Evolutionary conservation across 2,113 vertebrate genomes (phyloP).

Genomic region (Gobius niger): DNA sequence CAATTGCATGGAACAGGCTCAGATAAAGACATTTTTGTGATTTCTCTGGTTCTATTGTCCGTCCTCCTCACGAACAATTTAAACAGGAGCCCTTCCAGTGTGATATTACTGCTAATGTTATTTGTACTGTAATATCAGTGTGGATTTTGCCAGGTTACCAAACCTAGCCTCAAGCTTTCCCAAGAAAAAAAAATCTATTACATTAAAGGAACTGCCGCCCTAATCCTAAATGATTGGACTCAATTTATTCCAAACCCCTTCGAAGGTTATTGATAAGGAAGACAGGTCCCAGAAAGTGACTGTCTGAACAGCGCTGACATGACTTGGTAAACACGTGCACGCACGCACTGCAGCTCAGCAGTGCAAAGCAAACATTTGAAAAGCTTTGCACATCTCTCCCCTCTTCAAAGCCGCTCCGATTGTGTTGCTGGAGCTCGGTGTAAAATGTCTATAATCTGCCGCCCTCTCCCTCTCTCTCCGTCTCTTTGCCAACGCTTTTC

Average conservation of each 20-base stretch:
- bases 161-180: no score
- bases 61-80: no score
- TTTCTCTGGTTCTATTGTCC: no score
- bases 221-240: background rate
- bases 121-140: no score
- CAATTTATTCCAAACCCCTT: no score
- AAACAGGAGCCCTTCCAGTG: no score
- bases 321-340: constrained; percentile 4
- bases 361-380: constrained; percentile 58
- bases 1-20: no score
- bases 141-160: no score
- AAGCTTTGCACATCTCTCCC: constrained; percentile 52
- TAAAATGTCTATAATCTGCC: constrained; percentile 62
- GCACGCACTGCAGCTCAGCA: constrained; percentile 6
- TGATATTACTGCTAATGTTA: no score
- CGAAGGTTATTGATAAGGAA: background rate
- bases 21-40: no score
- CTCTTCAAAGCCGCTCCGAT: constrained; percentile 62
- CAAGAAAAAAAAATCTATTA: no score
- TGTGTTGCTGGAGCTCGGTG: constrained; percentile 66
- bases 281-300: no score
- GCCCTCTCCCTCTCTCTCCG: constrained; percentile 12
- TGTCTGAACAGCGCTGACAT: background rate
- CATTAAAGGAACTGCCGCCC: background rate
- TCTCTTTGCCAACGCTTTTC: constrained; percentile 11